A percentile compares a stretch with the other conserved stretches of the same genome.
Evolutionary conservation across 2,888 invertebrate species (phyloP).

Genomic region (Lepidochrysops patricia): DNA sequence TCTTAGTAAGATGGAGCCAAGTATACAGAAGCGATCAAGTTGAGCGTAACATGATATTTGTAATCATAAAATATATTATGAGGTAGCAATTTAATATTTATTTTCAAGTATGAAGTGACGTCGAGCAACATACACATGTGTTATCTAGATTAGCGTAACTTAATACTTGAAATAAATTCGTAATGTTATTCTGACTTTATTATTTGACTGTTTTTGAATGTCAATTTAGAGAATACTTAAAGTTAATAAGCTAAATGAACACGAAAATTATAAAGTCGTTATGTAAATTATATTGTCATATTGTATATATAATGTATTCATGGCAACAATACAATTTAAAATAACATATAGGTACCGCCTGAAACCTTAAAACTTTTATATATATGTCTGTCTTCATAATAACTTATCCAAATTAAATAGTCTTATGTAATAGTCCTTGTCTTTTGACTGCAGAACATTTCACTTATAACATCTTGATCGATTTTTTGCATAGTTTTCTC

Average conservation of each 20-base stretch:
- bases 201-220: background rate
- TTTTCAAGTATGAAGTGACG: background rate
- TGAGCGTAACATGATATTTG: background rate
- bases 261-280: background rate
- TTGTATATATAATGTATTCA: background rate
- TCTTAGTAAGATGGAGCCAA: background rate
- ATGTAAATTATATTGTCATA: background rate
- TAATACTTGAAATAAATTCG: background rate
- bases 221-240: background rate
- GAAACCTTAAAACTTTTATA: background rate
- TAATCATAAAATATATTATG: background rate
- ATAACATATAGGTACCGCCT: no score
- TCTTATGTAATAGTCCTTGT: no score
- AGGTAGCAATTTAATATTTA: background rate
- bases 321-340: background rate
- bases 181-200: background rate
- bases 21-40: background rate
- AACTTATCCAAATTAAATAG: background rate
- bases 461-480: no score
- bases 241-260: background rate
- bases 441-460: no score
- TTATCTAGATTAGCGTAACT: background rate
- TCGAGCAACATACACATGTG: background rate
- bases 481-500: no score
- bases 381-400: background rate